Evolutionary conservation across 1,140 invertebrate genomes (phyloP).

Genomic region (Drosophila micromelanica): DNA sequence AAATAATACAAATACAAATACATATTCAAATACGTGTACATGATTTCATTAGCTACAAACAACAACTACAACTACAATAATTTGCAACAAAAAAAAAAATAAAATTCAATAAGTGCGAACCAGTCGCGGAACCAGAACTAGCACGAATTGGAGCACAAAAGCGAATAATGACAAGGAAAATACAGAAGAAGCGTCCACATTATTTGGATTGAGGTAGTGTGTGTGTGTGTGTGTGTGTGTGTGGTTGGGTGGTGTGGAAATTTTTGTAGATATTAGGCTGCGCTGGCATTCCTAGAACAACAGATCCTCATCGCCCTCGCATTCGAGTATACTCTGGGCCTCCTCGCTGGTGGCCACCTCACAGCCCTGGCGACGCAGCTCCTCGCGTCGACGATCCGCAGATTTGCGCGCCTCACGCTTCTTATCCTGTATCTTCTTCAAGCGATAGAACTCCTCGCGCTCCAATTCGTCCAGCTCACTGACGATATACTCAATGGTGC

Average conservation of each 20-base stretch:
- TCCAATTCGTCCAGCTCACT: conserved; percentile 99
- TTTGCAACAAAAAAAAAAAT: conserved; percentile 27
- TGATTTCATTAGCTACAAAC: conserved; percentile 29
- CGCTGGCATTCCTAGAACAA: conserved; percentile 89
- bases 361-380: conserved; percentile 85
- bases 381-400: conserved; percentile 86
- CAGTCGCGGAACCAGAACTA: conserved; percentile 1
- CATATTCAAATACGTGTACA: conserved; percentile 9
- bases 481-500: conserved; percentile 98
- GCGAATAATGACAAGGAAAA: background rate
- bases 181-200: background rate
- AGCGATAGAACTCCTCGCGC: conserved; percentile 99
- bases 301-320: conserved; percentile 95
- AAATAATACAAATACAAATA: conserved; percentile 18
- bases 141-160: conserved; percentile 11
- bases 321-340: conserved; percentile 91
- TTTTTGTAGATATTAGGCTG: too few relatives aligned
- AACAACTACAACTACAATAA: conserved; percentile 30
- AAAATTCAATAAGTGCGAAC: conserved; percentile 2
- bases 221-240: conserved; percentile 3
- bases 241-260: background rate
- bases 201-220: conserved; percentile 50
- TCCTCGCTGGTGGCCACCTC: conserved; percentile 84
- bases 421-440: conserved; percentile 91
- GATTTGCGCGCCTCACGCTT: conserved; percentile 87